Base-by-base conservation (phyloP, 2,797 vertebrate genomes). In the Kryptopterus vitreolus region DNA sequence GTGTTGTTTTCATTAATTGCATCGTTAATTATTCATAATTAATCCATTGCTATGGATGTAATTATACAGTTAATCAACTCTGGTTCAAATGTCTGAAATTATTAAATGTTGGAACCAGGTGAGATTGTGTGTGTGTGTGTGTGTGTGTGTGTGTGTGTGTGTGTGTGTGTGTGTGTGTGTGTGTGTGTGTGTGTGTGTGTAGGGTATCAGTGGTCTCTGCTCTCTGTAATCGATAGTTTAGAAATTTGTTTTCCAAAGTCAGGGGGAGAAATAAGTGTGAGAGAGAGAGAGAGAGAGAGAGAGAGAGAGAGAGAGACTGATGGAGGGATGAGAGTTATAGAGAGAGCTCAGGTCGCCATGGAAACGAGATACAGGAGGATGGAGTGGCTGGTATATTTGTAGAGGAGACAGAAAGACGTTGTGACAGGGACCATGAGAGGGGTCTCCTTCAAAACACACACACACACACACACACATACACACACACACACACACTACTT, bases 361-460 rank as follows among this genome's bases (percentile, higher is more conserved):
- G 93, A 94, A 94, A 94, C 88, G 88, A 87, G 92, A 95, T 93
- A 91, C 83, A 87, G 80, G 84, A 82, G 89, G 92, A 93, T 94
- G 86, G 85, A 87, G 92, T 94, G 90, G 90, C 79, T 12, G 88
- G 89, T 90, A 93, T 94, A 94, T 94, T 94, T 94, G 91, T 88
- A 92, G 92, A 93, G 90, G 92, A 94, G 93, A 94, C 93, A 92
- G 89, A 73, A 88, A 90, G 93, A 89, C 92, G 90, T 86, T 88
- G 91, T 92, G 92, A 92, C 91, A 89, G 87, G 86, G 89, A 88
- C 88, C 92, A 90, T 89, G 87, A 89, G 86, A 92, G 90, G n/a
- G 90, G 90, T 92, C 90, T 92, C 92, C 92, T 92, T 93, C 90
- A 91, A 84, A 82, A 82, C 12, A 18, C 59, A 77, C 59, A 65